Conservation (phyloP, 1,140 invertebrate species). For the Tetramorium simillimum region DNA sequence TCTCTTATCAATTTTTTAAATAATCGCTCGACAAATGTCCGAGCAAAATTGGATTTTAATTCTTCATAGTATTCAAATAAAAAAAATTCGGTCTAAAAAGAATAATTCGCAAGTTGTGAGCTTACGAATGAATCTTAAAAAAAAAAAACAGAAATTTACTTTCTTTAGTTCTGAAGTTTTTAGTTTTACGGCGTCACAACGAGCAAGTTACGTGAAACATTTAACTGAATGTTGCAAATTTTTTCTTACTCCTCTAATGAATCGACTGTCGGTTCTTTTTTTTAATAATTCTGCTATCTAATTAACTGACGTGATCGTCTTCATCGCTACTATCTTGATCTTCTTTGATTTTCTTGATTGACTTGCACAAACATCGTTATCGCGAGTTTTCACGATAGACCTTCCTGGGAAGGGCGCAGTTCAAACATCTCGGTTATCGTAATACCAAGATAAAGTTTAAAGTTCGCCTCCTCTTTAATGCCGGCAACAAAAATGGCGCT, state of each 20-base stretch:
- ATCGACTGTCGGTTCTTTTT: neutral
- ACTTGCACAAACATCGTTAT: conserved; percentile 41
- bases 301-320: neutral
- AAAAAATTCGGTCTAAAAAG: neutral
- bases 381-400: conserved; percentile 37
- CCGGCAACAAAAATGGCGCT: neutral
- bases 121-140: neutral
- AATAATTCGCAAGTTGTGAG: neutral
- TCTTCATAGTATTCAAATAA: neutral
- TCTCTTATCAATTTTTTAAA: neutral
- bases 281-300: neutral
- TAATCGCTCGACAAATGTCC: neutral
- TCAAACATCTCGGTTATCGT: conserved; percentile 44
- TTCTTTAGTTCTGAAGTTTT: neutral
- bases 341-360: conserved; percentile 28
- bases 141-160: neutral
- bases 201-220: neutral
- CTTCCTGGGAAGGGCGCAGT: conserved; percentile 31
- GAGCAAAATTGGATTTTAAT: neutral
- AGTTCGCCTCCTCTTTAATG: conserved; percentile 30
- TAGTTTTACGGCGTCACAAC: no score
- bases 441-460: conserved; percentile 49
- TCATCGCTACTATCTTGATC: neutral
- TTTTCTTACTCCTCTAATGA: neutral
- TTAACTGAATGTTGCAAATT: neutral